phyloP scores from a whole-genome alignment of 2,113 vertebrate genomes.

The Fulmarus glacialis region DNA sequence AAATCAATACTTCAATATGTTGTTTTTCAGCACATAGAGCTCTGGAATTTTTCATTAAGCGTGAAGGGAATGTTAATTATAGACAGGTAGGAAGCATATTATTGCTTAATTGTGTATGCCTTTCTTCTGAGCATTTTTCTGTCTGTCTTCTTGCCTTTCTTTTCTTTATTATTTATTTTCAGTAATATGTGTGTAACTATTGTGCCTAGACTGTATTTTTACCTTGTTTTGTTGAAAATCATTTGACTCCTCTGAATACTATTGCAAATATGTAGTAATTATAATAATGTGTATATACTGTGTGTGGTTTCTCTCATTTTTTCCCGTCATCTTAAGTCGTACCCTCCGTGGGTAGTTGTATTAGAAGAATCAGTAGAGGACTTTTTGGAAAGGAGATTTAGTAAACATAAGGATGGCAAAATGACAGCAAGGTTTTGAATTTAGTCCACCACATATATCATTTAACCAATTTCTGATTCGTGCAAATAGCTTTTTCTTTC shows the following conservation, averaged over 20 bases:
- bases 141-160: not conserved
- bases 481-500: not conserved
- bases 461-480: not conserved
- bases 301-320: not conserved
- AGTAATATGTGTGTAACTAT: not conserved
- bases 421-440: not conserved
- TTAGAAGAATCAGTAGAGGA: not conserved
- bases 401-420: not conserved
- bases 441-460: not conserved
- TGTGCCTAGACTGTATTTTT: not conserved
- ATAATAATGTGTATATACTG: no score
- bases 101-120: not conserved
- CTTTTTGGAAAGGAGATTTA: not conserved
- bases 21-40: constrained; percentile 79
- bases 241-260: not conserved
- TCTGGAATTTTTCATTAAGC: constrained; percentile 75
- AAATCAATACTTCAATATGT: not conserved
- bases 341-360: not conserved
- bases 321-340: not conserved
- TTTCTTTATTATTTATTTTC: not conserved
- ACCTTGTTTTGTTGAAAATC: not conserved
- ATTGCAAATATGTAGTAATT: not conserved
- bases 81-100: constrained; percentile 67
- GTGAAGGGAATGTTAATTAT: constrained; percentile 68
- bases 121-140: not conserved